These are phyloP conservation scores for Tenthredo livida DNA, from an alignment of 2,888 invertebrate species.

Conservation along the genomic window DNA sequence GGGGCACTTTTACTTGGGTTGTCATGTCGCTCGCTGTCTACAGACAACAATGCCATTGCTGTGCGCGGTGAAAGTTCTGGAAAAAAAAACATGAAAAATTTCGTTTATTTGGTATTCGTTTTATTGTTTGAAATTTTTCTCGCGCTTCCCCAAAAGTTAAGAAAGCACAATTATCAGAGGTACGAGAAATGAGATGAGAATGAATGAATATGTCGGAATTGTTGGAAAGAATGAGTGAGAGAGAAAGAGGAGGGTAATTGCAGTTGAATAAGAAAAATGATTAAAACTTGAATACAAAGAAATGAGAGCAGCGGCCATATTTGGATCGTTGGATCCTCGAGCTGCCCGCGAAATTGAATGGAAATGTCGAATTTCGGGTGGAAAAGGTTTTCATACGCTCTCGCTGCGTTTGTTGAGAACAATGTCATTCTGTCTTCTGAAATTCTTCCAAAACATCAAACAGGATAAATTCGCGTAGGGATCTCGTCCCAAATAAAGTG, in stretches of 20 bases:
- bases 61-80: background rate
- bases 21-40: constrained; percentile 31
- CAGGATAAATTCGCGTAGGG: constrained; percentile 56
- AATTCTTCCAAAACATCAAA: constrained; percentile 45
- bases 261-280: background rate
- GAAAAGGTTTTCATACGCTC: background rate
- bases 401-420: constrained; percentile 63
- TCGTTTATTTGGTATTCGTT: background rate
- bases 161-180: background rate
- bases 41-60: constrained; percentile 45
- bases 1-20: constrained; percentile 72
- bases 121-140: background rate
- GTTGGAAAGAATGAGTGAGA: background rate
- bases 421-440: constrained; percentile 57
- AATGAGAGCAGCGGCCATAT: constrained; percentile 17
- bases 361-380: constrained; percentile 17
- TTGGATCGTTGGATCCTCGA: constrained; percentile 18
- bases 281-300: background rate
- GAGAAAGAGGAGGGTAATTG: background rate
- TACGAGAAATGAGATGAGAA: background rate
- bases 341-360: constrained; percentile 37
- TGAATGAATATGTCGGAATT: background rate
- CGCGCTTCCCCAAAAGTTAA: background rate
- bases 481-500: constrained; percentile 38
- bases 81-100: background rate